Conservation (phyloP, 2,797 vertebrate species). For the Liparis tanakae region DNA sequence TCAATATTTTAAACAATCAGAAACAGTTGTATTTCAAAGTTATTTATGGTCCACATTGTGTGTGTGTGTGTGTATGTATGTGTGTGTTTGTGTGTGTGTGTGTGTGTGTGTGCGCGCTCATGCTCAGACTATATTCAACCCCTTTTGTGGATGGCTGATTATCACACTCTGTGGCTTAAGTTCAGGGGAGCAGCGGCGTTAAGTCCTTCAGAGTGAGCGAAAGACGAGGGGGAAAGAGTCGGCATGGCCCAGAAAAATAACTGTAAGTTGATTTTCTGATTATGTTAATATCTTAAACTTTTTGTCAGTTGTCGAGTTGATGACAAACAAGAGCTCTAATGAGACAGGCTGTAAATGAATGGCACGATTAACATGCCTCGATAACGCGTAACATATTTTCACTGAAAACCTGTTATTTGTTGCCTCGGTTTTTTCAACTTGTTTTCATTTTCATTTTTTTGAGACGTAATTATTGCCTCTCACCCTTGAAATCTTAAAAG, state of each 20-base stretch:
- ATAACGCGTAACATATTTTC: slow-evolving; percentile 34
- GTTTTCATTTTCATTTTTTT: slow-evolving; percentile 42
- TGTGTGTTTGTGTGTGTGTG: not conserved
- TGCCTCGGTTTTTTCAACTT: slow-evolving; percentile 40
- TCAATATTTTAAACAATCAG: slow-evolving; percentile 7
- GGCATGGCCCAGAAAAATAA: slow-evolving; percentile 75
- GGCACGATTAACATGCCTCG: slow-evolving; percentile 13
- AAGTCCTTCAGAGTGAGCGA: slow-evolving; percentile 53
- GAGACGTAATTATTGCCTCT: slow-evolving; percentile 31
- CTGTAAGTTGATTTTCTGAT: slow-evolving; percentile 65
- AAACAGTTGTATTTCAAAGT: slow-evolving; percentile 29
- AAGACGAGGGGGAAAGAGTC: slow-evolving; percentile 45
- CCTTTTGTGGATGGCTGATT: slow-evolving; percentile 72
- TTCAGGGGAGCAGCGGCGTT: slow-evolving; percentile 46
- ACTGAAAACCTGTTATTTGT: slow-evolving; percentile 40
- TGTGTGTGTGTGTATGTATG: slow-evolving; percentile 22
- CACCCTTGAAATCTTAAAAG: slow-evolving; percentile 18
- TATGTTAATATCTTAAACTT: slow-evolving; percentile 20
- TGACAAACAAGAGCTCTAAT: slow-evolving; percentile 41
- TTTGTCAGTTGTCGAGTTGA: slow-evolving; percentile 22
- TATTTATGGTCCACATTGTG: slow-evolving; percentile 31
- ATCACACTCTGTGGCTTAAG: slow-evolving; percentile 64
- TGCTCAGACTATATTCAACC: slow-evolving; percentile 67
- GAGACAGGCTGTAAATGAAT: slow-evolving; percentile 31
- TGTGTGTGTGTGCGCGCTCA: slow-evolving; percentile 44